A percentile compares a stretch with the other conserved stretches of the same genome.
Conservation (phyloP, 2,113 vertebrate genomes). For the Taurulus bubalis region DNA sequence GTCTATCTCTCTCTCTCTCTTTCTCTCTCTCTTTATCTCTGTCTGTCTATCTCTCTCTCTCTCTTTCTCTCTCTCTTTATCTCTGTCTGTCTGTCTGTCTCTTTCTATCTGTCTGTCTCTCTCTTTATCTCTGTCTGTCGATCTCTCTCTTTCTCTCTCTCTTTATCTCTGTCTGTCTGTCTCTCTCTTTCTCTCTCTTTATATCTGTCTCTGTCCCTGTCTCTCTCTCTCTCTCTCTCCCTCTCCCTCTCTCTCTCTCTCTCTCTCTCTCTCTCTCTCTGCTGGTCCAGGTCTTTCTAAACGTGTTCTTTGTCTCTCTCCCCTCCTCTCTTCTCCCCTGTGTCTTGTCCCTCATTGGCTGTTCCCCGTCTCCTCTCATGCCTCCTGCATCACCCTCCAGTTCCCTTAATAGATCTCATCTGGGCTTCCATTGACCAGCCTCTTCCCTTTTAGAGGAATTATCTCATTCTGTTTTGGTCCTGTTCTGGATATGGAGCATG, state of each 20-base stretch:
- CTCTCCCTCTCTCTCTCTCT: too few relatives aligned
- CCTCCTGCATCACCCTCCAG: slow-evolving; percentile 45
- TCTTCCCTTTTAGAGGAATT: slow-evolving; percentile 29
- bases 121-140: too few relatives aligned
- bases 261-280: not conserved
- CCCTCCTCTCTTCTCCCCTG: slow-evolving; percentile 21
- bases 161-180: too few relatives aligned
- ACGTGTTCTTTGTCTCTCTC: slow-evolving; percentile 35
- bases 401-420: slow-evolving; percentile 81
- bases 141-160: too few relatives aligned
- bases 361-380: slow-evolving; percentile 7
- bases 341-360: too few relatives aligned
- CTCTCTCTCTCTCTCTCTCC: not conserved
- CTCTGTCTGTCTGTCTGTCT: slow-evolving; percentile 30
- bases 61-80: slow-evolving; percentile 47
- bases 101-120: not conserved
- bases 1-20: too few relatives aligned
- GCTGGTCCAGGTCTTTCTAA: slow-evolving; percentile 31
- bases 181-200: slow-evolving; percentile 41
- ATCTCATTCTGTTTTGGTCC: not conserved
- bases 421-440: slow-evolving; percentile 77
- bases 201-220: slow-evolving; percentile 23
- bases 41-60: not conserved
- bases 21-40: too few relatives aligned
- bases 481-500: not conserved